These are phyloP conservation scores for Seira musarum DNA, from an alignment of 2,888 invertebrate species.

Conservation along the genomic window DNA sequence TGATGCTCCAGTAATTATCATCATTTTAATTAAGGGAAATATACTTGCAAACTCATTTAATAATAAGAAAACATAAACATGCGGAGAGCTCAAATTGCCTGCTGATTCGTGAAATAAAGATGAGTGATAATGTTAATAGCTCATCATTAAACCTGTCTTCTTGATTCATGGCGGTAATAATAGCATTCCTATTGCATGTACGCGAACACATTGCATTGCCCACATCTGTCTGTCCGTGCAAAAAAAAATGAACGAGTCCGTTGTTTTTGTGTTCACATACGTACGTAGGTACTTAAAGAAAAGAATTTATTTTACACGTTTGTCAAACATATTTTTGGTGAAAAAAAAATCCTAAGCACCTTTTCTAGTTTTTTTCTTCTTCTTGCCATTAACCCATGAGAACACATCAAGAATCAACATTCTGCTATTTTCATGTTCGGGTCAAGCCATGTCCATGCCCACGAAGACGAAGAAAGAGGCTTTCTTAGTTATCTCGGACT, in stretches of 20 bases:
- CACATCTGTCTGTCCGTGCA: neutral
- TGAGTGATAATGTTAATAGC: neutral
- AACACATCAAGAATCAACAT: no score
- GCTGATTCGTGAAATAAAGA: neutral
- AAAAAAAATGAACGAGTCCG: neutral
- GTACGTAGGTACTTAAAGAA: neutral
- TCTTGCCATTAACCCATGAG: no score
- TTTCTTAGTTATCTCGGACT: no score
- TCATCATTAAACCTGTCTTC: neutral
- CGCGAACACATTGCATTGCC: neutral
- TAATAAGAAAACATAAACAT: neutral
- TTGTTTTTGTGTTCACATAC: no score
- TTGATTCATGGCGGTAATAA: neutral
- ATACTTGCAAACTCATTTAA: neutral
- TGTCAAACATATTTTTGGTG: neutral
- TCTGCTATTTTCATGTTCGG: neutral
- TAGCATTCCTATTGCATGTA: neutral
- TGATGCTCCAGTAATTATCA: neutral
- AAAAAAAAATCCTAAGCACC: no score
- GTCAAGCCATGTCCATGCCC: neutral
- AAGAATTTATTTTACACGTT: neutral
- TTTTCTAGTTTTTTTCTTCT: no score
- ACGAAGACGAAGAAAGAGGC: no score
- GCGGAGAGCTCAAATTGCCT: neutral
- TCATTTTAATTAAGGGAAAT: neutral